Conservation (phyloP, 1,140 invertebrate species). For the Scylla paramamosain region DNA sequence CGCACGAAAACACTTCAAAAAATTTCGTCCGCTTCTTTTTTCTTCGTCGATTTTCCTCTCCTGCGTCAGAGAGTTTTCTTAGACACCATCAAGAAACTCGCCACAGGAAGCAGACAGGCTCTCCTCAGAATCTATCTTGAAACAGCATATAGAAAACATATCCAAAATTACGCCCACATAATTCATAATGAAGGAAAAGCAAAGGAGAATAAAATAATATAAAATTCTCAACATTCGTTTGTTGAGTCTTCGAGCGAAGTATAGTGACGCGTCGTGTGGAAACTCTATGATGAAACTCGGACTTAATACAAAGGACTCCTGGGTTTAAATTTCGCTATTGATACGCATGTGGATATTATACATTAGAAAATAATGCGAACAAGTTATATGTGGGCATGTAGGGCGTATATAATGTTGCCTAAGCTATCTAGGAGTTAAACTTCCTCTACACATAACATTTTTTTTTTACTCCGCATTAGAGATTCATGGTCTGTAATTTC, state of each 20-base stretch:
- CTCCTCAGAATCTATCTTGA: background rate
- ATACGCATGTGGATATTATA: background rate
- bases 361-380: background rate
- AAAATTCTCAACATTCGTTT: conserved; percentile 76
- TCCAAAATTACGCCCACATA: conserved; percentile 29
- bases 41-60: conserved; percentile 76
- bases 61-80: conserved; percentile 61
- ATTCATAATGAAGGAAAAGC: conserved; percentile 74
- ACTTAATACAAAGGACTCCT: conserved; percentile 62
- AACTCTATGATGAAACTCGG: conserved; percentile 68
- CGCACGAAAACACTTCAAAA: conserved; percentile 78
- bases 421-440: background rate
- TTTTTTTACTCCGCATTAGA: conserved; percentile 57
- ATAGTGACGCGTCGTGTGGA: conserved; percentile 70
- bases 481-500: conserved; percentile 73
- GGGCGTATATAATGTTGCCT: background rate
- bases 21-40: conserved; percentile 76
- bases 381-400: background rate
- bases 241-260: conserved; percentile 75
- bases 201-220: conserved; percentile 76
- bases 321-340: conserved; percentile 52
- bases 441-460: background rate
- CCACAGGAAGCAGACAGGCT: conserved; percentile 27
- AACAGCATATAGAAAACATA: conserved; percentile 38
- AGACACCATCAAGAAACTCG: conserved; percentile 47